A percentile compares a stretch with the other conserved stretches of the same genome.
These are phyloP conservation scores for Remorina albescens DNA, from an alignment of 2,797 vertebrate species.

Conservation along the genomic window DNA sequence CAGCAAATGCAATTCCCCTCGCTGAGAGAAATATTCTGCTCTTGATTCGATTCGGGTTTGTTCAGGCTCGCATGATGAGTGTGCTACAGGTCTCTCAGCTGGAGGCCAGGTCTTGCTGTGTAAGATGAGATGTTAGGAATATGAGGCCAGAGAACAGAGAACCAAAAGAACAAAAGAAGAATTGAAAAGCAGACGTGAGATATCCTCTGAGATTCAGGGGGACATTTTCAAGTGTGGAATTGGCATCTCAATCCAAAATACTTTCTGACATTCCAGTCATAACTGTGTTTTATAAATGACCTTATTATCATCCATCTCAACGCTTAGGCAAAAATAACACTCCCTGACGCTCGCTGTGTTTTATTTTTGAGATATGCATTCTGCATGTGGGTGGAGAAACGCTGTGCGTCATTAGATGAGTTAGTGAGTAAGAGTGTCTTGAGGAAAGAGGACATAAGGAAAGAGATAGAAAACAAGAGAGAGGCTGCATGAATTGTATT, in stretches of 20 bases:
- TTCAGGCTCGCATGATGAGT: not conserved
- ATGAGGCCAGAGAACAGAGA: not conserved
- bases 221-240: not conserved
- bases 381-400: conserved; percentile 56
- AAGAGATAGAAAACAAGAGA: conserved; percentile 37
- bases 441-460: conserved; percentile 66
- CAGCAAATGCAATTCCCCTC: conserved; percentile 54
- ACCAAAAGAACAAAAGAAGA: not conserved
- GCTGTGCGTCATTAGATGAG: conserved; percentile 61
- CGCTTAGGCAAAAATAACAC: conserved; percentile 23
- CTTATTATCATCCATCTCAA: conserved; percentile 11
- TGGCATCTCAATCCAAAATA: not conserved
- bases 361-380: conserved; percentile 46
- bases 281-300: conserved; percentile 23
- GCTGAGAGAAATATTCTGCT: conserved; percentile 39
- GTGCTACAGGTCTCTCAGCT: conserved; percentile 29
- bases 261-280: conserved; percentile 25
- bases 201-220: not conserved
- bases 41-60: conserved; percentile 62
- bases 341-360: conserved; percentile 31
- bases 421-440: conserved; percentile 53
- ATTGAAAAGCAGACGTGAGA: not conserved
- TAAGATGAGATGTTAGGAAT: not conserved
- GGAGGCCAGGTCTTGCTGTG: conserved; percentile 21
- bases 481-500: not conserved